These are phyloP conservation scores for Andrena flavipes DNA, from an alignment of 2,888 invertebrate genomes.

Conservation along the genomic window DNA sequence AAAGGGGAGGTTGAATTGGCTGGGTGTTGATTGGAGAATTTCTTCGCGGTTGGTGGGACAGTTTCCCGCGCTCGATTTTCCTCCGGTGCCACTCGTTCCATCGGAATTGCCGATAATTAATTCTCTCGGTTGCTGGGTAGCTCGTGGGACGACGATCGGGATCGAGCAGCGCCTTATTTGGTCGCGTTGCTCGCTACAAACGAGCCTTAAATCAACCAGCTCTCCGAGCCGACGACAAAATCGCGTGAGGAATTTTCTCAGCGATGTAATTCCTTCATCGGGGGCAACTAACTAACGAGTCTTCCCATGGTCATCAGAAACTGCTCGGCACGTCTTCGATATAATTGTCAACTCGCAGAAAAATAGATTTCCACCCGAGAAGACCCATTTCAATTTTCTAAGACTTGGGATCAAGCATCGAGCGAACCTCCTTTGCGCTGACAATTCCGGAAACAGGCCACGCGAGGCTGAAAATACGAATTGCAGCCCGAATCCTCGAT, in stretches of 20 bases:
- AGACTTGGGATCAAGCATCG: no score
- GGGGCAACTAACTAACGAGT: neutral
- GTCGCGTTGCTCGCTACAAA: slow-evolving; percentile 11
- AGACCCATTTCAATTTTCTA: no score
- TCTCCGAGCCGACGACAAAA: neutral
- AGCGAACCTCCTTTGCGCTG: no score
- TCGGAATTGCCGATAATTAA: slow-evolving; percentile 24
- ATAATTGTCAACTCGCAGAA: neutral
- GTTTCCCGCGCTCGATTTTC: neutral
- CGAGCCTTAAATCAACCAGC: slow-evolving; percentile 18
- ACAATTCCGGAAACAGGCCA: no score
- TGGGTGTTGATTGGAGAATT: neutral
- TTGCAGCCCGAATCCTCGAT: no score
- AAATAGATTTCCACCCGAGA: no score
- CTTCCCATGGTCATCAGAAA: neutral
- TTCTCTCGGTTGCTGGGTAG: slow-evolving; percentile 4
- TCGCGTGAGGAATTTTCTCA: slow-evolving; percentile 2
- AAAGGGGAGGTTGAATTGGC: neutral
- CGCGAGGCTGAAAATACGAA: no score
- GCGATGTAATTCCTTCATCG: neutral
- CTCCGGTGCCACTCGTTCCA: neutral
- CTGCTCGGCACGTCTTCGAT: neutral
- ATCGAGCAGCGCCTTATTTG: slow-evolving; percentile 31
- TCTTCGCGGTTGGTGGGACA: neutral
- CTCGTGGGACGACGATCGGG: slow-evolving; percentile 27